A percentile compares a stretch with the other conserved stretches of the same genome.
Evolutionary conservation across 2,797 vertebrate genomes (phyloP).

Genomic region (Platyrinchus mystaceus): DNA sequence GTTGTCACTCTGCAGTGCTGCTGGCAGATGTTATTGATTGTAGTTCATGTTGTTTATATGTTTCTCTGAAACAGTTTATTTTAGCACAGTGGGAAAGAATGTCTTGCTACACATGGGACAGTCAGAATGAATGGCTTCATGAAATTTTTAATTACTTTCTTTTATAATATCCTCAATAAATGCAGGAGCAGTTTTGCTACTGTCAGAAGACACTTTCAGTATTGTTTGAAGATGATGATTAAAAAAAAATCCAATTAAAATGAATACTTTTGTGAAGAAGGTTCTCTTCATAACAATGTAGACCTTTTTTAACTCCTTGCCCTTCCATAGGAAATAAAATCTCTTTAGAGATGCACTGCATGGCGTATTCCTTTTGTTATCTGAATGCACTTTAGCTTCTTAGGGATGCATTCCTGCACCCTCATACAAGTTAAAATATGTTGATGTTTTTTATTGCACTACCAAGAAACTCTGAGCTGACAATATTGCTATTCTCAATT

Average conservation of each 20-base stretch:
- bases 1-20: background rate
- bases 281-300: background rate
- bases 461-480: background rate
- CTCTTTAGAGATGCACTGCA: background rate
- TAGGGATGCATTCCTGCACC: background rate
- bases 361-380: background rate
- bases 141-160: constrained; percentile 40
- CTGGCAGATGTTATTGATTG: constrained; percentile 36
- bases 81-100: background rate
- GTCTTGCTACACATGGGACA: background rate
- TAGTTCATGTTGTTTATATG: background rate
- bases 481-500: background rate
- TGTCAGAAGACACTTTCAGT: background rate
- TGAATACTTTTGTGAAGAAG: background rate
- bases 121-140: background rate
- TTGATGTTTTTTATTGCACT: background rate
- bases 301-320: background rate
- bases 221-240: background rate
- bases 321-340: background rate
- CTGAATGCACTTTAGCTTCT: background rate
- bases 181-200: background rate
- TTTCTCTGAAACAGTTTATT: constrained; percentile 34
- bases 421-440: background rate
- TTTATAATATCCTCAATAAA: background rate
- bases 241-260: background rate